Conservation (phyloP, 2,888 invertebrate species). For the Lycia hirtaria region DNA sequence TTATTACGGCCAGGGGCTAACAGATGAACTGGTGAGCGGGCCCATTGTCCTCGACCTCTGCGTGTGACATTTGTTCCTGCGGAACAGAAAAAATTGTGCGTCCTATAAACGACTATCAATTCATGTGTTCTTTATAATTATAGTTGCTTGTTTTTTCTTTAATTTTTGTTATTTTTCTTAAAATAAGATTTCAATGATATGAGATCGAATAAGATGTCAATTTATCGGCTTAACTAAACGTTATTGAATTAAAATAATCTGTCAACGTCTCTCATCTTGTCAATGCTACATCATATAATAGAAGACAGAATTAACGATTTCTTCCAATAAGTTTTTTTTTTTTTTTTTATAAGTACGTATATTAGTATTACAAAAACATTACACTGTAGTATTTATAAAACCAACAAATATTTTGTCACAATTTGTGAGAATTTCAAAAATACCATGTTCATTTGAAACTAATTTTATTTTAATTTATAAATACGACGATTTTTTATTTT, state of each 20-base stretch:
- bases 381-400: constrained; percentile 52
- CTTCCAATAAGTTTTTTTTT: too few species aligned
- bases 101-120: constrained; percentile 43
- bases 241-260: too few species aligned
- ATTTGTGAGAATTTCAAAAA: constrained; percentile 60
- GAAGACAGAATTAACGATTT: too few species aligned
- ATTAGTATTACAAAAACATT: too few species aligned
- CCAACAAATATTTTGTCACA: constrained; percentile 47
- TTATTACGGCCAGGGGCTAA: constrained; percentile 75
- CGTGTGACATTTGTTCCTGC: constrained; percentile 69
- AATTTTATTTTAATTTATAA: constrained; percentile 31
- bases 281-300: too few species aligned
- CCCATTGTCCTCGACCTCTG: constrained; percentile 69
- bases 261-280: too few species aligned
- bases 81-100: constrained; percentile 54
- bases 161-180: constrained; percentile 27
- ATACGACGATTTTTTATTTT: constrained; percentile 10
- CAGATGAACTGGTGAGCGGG: constrained; percentile 71
- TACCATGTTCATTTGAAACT: constrained; percentile 49
- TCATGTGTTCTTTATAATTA: constrained; percentile 54
- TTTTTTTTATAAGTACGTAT: too few species aligned
- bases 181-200: too few species aligned
- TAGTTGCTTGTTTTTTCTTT: constrained; percentile 37
- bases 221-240: too few species aligned
- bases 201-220: too few species aligned